These are phyloP conservation scores for Phallusia fumigata DNA, from an alignment of 23 tunicate genomes.

Conservation along the genomic window DNA sequence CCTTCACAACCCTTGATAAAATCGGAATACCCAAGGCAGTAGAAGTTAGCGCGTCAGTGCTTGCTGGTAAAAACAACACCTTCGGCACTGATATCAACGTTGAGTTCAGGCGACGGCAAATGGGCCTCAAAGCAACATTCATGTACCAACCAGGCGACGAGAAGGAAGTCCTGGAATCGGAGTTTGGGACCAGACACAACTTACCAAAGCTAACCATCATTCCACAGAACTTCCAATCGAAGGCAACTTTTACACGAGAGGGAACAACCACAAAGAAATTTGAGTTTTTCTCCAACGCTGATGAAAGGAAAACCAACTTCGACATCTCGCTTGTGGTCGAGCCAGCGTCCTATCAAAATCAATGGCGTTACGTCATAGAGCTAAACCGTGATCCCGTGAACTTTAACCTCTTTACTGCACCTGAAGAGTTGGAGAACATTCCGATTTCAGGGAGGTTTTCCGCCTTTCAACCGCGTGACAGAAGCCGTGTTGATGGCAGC, in stretches of 20 bases:
- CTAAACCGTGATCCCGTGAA: conserved; percentile 1
- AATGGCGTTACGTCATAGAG: neutral
- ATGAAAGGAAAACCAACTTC: neutral
- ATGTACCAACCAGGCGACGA: conserved; percentile 9
- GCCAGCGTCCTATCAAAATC: neutral
- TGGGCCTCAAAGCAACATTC: neutral
- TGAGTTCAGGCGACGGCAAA: neutral
- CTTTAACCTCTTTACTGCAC: neutral
- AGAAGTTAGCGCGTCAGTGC: neutral
- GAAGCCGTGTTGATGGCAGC: neutral
- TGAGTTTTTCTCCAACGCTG: neutral
- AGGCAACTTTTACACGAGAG: neutral
- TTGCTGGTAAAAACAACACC: neutral
- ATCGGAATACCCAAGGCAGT: neutral
- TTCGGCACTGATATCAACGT: neutral
- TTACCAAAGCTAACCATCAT: neutral
- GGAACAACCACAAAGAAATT: neutral
- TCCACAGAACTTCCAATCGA: neutral
- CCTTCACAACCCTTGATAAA: neutral
- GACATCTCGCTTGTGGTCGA: neutral
- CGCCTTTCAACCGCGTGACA: neutral
- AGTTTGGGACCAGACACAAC: conserved; percentile 1
- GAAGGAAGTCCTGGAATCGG: neutral
- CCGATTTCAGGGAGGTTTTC: neutral
- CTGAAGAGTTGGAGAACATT: neutral